Evolutionary conservation across 2,797 vertebrate genomes (phyloP).

Genomic region (Thamnophis elegans): DNA sequence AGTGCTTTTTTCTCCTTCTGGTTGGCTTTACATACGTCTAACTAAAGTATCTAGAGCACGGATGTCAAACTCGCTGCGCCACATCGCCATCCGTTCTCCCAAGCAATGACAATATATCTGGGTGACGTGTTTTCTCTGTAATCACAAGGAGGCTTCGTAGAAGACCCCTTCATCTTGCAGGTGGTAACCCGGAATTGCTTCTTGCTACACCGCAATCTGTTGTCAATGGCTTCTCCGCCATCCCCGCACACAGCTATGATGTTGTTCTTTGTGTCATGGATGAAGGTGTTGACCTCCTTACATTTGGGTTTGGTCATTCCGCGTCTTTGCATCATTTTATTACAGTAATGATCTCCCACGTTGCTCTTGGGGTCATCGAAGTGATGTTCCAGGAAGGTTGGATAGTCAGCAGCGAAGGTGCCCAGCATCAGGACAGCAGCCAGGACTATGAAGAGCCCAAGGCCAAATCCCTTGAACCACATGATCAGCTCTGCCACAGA

Average conservation of each 20-base stretch:
- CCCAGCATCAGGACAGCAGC: not conserved
- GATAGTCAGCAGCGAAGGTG: not conserved
- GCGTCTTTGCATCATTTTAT: not conserved
- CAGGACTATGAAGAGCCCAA: not conserved
- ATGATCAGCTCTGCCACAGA: not conserved
- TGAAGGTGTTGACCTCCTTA: slow-evolving; percentile 11
- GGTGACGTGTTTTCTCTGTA: not conserved
- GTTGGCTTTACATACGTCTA: too few relatives aligned
- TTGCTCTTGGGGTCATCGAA: not conserved
- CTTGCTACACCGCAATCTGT: not conserved
- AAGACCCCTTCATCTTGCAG: not conserved
- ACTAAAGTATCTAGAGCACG: too few relatives aligned
- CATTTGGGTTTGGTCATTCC: not conserved
- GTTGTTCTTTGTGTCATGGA: not conserved
- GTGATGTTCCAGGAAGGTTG: not conserved
- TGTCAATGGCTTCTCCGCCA: too few relatives aligned
- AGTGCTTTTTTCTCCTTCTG: too few relatives aligned
- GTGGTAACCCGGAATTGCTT: not conserved
- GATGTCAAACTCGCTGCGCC: too few relatives aligned
- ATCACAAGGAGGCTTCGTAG: not conserved
- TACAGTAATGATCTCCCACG: not conserved
- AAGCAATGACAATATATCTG: not conserved
- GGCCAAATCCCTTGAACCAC: not conserved
- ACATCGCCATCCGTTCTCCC: not conserved
- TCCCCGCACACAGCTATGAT: not conserved